phyloP scores from a whole-genome alignment of 2,888 invertebrate species.

The Sympetrum striolatum region DNA sequence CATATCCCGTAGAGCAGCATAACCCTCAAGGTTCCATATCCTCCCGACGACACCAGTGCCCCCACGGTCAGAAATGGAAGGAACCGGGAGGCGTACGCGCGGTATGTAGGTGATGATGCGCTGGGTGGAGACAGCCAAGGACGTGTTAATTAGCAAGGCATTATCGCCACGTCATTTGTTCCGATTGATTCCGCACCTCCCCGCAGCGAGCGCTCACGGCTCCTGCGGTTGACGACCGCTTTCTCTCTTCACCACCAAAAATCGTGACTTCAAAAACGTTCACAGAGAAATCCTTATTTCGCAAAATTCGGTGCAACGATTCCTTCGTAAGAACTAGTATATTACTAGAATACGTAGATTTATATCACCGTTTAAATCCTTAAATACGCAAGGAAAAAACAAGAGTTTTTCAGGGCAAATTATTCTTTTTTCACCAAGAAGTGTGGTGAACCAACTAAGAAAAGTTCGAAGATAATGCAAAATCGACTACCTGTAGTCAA shows the following conservation, averaged over 20 bases:
- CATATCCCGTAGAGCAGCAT: too few species aligned
- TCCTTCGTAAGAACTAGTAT: too few species aligned
- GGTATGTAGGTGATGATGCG: not conserved
- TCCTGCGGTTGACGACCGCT: not conserved
- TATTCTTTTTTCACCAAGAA: too few species aligned
- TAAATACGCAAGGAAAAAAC: too few species aligned
- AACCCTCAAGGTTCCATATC: too few species aligned
- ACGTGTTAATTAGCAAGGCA: constrained; percentile 16
- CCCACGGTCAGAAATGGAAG: not conserved
- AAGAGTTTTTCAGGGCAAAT: too few species aligned
- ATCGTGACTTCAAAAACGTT: not conserved
- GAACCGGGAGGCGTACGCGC: not conserved
- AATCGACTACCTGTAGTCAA: too few species aligned
- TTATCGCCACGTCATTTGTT: not conserved
- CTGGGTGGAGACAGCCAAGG: not conserved
- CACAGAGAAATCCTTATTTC: not conserved
- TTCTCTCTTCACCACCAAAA: not conserved
- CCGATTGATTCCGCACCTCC: not conserved
- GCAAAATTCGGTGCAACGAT: too few species aligned
- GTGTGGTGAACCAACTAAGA: too few species aligned
- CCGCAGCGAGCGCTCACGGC: not conserved
- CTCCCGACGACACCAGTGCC: not conserved
- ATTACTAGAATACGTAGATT: too few species aligned
- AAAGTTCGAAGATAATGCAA: too few species aligned
- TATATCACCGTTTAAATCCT: too few species aligned